phyloP scores from a whole-genome alignment of 1,140 invertebrate species.

The Meloidogyne hapla region DNA sequence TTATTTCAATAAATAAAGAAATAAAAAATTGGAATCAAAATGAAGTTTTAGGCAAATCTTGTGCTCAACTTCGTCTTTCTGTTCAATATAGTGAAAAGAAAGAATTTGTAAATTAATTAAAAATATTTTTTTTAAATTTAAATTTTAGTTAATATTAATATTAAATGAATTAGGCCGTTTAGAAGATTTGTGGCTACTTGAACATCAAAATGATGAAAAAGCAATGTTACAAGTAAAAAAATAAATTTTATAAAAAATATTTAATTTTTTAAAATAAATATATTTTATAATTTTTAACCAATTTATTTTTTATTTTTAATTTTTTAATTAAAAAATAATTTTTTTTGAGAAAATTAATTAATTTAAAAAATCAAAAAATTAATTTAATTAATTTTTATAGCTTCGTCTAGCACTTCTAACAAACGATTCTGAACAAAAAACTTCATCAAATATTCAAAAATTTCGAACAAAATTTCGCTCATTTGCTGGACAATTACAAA shows the following conservation, averaged over 20 bases:
- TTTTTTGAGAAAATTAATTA: no score
- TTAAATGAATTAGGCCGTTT: neutral
- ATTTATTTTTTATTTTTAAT: no score
- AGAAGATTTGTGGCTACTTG: neutral
- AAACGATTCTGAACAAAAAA: neutral
- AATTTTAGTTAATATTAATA: slow-evolving; percentile 11
- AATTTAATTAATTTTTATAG: no score
- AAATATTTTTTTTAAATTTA: neutral
- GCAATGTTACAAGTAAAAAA: neutral
- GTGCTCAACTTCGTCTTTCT: slow-evolving; percentile 2
- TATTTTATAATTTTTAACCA: neutral
- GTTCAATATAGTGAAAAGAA: slow-evolving; percentile 26
- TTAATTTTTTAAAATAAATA: neutral
- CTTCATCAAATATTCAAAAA: slow-evolving; percentile 12
- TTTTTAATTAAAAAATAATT: no score
- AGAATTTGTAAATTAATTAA: neutral
- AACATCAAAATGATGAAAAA: neutral
- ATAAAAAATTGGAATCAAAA: neutral
- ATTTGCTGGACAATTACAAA: neutral
- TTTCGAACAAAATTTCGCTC: slow-evolving; percentile 22
- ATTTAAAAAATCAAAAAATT: no score
- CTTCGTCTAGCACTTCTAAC: slow-evolving; percentile 18
- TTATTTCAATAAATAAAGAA: neutral
- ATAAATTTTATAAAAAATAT: no score
- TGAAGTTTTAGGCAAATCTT: neutral